Percentiles rank a stretch among this genome's conserved stretches.
Evolutionary conservation across 2,113 vertebrate species (phyloP).

Genomic region (Scalopus aquaticus): DNA sequence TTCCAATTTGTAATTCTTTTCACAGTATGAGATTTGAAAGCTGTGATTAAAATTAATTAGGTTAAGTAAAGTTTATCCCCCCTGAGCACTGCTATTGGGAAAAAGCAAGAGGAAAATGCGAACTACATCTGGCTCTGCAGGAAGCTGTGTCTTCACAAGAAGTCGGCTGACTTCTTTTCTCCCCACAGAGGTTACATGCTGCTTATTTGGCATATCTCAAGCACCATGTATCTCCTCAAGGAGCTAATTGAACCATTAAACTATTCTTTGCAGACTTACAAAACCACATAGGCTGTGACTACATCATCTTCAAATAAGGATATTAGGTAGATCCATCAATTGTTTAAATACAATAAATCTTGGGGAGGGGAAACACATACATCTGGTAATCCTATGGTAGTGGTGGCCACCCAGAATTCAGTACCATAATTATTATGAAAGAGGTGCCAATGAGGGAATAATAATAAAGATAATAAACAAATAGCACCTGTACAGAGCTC

Average conservation of each 20-base stretch:
- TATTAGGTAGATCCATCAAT: constrained; percentile 23
- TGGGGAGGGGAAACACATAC: not conserved
- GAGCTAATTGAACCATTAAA: constrained; percentile 81
- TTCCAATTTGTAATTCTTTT: constrained; percentile 91
- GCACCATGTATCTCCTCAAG: constrained; percentile 70
- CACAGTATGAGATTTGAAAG: constrained; percentile 91
- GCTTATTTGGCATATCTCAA: constrained; percentile 80
- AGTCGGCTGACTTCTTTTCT: constrained; percentile 65
- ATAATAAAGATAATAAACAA: not conserved
- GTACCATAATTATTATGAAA: not conserved
- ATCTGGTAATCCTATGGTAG: not conserved
- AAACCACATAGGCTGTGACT: constrained; percentile 72
- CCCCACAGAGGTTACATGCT: constrained; percentile 70
- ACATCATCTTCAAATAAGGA: constrained; percentile 64
- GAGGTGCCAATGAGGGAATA: not conserved
- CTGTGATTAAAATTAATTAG: constrained; percentile 94
- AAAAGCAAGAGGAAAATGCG: constrained; percentile 85
- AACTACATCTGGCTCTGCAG: constrained; percentile 84
- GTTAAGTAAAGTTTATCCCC: constrained; percentile 93
- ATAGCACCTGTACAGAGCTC: not conserved
- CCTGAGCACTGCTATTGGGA: constrained; percentile 88
- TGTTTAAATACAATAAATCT: constrained; percentile 28
- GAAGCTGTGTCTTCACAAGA: constrained; percentile 81
- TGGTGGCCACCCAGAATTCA: not conserved
- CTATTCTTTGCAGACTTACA: constrained; percentile 73